Evolutionary conservation across 2,797 vertebrate species (phyloP), one percentile per base, ranked within the genome.

Genomic region (Staurois parvus): DNA sequence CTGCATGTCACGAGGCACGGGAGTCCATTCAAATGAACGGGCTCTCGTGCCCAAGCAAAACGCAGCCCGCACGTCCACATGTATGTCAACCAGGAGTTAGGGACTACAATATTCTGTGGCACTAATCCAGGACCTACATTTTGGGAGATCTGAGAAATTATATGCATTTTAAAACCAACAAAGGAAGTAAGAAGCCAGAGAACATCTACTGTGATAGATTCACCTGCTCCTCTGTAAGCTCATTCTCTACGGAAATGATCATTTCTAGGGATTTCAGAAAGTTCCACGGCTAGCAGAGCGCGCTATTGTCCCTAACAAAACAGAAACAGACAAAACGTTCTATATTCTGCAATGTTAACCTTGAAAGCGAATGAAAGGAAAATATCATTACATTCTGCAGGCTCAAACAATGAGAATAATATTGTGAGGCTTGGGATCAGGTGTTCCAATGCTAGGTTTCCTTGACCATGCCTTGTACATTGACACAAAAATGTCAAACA

Each of bases 251-350:
- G 80, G 76, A 79, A 79, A 74, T 15, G 42, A 26, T 0, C 13
- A 74, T 34, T 75, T 81, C 70, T 76, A 85, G 78, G 72, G 72
- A 77, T 72, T 72, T 64, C 13, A 62, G 45, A 81, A 40, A 26
- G 70, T 69, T 80, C 48, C 13, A 45, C 52, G 26, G 24, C 10
- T 19, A 69, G 21, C n/a, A 76, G 29, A 72, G 48, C 62, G 34
- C 83, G 73, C 79, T 84, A 79, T 76, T 84, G 19, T 66, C 52
- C 72, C 13, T 66, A 67, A 74, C 59, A 75, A 85, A 79, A 84
- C 8, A 48, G 56, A 73, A 34, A 48, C 26, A 72, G 66, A 77
- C 48, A 81, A 85, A 79, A 30, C 64, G n/a, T 72, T 42, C 9
- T 70, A 66, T 28, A 81, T 72, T 45, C 42, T 24, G 48, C 48